Conservation (phyloP, 2,888 invertebrate genomes). For the Quadroppia sp. region DNA sequence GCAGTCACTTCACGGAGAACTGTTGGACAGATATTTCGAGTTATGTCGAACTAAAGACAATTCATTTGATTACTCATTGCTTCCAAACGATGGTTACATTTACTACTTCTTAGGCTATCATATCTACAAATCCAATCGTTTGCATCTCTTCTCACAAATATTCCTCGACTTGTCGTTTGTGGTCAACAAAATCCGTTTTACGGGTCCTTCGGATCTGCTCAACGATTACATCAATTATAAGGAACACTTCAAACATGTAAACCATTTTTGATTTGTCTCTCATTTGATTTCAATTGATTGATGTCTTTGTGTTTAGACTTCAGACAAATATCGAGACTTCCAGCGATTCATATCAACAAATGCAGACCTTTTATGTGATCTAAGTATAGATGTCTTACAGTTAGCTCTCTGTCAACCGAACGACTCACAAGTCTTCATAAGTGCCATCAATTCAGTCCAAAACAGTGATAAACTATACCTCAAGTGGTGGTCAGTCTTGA, state of each 20-base stretch:
- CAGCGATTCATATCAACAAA: conserved; percentile 62
- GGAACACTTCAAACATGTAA: conserved; percentile 57
- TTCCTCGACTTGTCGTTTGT: conserved; percentile 67
- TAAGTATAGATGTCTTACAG: conserved; percentile 65
- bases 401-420: conserved; percentile 64
- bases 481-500: conserved; percentile 59
- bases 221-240: conserved; percentile 65
- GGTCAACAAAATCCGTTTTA: conserved; percentile 64
- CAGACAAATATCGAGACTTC: conserved; percentile 57
- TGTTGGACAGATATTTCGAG: conserved; percentile 21
- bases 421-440: conserved; percentile 59
- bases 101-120: conserved; percentile 69
- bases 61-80: conserved; percentile 58
- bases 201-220: conserved; percentile 66
- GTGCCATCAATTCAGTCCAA: conserved; percentile 58
- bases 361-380: conserved; percentile 62
- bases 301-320: conserved; percentile 25
- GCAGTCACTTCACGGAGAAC: conserved; percentile 28
- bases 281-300: background rate
- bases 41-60: conserved; percentile 8
- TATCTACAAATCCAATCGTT: conserved; percentile 58
- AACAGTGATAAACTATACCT: conserved; percentile 59
- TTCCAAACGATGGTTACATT: conserved; percentile 69
- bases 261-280: background rate
- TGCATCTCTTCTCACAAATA: conserved; percentile 59